Evolutionary conservation across 1,140 invertebrate genomes (phyloP).

Genomic region (roundworm (Caenorhabditis elegans)): WBcel235 BX284606.5:10186001-10186500

Average conservation of each 20-base stretch:
- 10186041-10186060: slow-evolving; percentile 30
- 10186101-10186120: slow-evolving; percentile 29
- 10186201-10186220: slow-evolving; percentile 15
- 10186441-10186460: slow-evolving; percentile 83
- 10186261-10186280: too few relatives aligned
- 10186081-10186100: background rate
- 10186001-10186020: slow-evolving; percentile 43
- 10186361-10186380: slow-evolving; percentile 76
- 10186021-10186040: slow-evolving; percentile 50
- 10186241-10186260: background rate
- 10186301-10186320: background rate
- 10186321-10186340: too few relatives aligned
- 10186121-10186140: slow-evolving; percentile 46
- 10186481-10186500: slow-evolving; percentile 96
- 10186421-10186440: slow-evolving; percentile 74
- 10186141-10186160: slow-evolving; percentile 28
- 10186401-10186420: slow-evolving; percentile 71
- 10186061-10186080: background rate
- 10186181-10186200: slow-evolving; percentile 40
- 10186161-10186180: slow-evolving; percentile 40
- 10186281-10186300: background rate
- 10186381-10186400: slow-evolving; percentile 89
- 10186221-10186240: background rate
- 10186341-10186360: too few relatives aligned
- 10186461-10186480: slow-evolving; percentile 96